Evolutionary conservation across 2,888 invertebrate genomes (phyloP).

Genomic region (Sympetrum striolatum): DNA sequence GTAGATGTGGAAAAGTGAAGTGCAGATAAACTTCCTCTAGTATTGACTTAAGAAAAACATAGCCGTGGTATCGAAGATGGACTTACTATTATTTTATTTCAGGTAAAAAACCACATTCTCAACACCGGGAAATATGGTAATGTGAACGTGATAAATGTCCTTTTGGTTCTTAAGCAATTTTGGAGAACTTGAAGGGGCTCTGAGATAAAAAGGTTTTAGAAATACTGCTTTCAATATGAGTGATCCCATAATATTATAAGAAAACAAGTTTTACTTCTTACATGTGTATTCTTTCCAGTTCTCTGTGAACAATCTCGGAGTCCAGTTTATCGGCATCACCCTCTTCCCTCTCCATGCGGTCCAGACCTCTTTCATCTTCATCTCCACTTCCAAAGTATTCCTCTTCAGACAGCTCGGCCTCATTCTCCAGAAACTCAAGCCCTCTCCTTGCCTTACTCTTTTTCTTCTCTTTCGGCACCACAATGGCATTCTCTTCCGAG

Average conservation of each 20-base stretch:
- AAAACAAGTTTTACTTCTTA: slow-evolving; percentile 56
- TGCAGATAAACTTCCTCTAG: no score
- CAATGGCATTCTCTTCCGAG: slow-evolving; percentile 82
- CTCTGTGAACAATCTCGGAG: slow-evolving; percentile 75
- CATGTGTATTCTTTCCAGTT: slow-evolving; percentile 87
- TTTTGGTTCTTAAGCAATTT: no score
- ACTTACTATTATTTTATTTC: no score
- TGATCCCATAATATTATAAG: neutral
- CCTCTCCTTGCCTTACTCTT: slow-evolving; percentile 55
- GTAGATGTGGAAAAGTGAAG: no score
- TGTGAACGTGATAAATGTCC: no score
- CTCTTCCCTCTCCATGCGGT: slow-evolving; percentile 81
- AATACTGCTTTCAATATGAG: neutral
- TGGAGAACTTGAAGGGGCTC: no score
- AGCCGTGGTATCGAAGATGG: no score
- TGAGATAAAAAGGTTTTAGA: no score
- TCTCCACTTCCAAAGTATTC: slow-evolving; percentile 90
- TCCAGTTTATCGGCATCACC: slow-evolving; percentile 86
- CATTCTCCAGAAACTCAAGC: slow-evolving; percentile 83
- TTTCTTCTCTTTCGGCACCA: slow-evolving; percentile 56
- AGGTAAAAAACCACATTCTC: no score
- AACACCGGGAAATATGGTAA: no score
- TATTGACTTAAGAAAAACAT: no score
- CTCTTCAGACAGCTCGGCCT: slow-evolving; percentile 91
- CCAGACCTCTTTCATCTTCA: slow-evolving; percentile 82